phyloP scores from a whole-genome alignment of 2,888 invertebrate genomes.

The Nomada ruficornis region DNA sequence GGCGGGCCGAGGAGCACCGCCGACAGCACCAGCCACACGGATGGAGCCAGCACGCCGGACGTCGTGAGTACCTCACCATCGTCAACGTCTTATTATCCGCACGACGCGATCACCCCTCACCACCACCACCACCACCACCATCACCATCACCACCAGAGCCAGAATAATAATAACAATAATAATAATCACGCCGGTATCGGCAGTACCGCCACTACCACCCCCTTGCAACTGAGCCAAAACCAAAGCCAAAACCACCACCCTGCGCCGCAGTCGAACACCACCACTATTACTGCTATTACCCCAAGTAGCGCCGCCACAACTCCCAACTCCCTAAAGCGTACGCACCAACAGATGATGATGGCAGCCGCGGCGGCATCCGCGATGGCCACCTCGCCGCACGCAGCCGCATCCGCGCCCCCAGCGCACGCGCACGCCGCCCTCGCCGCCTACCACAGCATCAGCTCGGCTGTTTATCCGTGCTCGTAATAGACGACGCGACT shows the following conservation, averaged over 20 bases:
- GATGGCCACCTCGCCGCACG: constrained; percentile 87
- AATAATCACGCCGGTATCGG: constrained; percentile 79
- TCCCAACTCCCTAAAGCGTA: constrained; percentile 85
- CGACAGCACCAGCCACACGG: constrained; percentile 96
- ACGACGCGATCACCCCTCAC: constrained; percentile 84
- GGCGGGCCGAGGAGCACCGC: constrained; percentile 94
- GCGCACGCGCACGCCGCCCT: constrained; percentile 88
- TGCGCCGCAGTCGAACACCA: constrained; percentile 79
- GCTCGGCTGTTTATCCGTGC: constrained; percentile 93
- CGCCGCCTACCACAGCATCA: constrained; percentile 89
- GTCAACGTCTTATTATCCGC: constrained; percentile 84
- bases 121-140: constrained; percentile 82
- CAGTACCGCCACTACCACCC: constrained; percentile 80
- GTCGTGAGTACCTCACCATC: constrained; percentile 93
- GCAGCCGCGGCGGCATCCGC: constrained; percentile 84
- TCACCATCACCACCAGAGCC: constrained; percentile 78
- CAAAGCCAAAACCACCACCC: constrained; percentile 82
- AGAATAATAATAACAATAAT: constrained; percentile 71
- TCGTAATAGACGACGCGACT: constrained; percentile 88
- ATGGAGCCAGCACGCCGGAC: constrained; percentile 98
- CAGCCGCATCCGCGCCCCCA: constrained; percentile 87
- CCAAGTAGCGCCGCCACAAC: constrained; percentile 85
- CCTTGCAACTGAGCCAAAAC: constrained; percentile 82
- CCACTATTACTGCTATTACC: constrained; percentile 81
- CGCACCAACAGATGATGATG: constrained; percentile 85